A percentile compares a stretch with the other conserved stretches of the same genome.
Conservation (phyloP, 2,888 invertebrate genomes). For the Venusia cambrica region DNA sequence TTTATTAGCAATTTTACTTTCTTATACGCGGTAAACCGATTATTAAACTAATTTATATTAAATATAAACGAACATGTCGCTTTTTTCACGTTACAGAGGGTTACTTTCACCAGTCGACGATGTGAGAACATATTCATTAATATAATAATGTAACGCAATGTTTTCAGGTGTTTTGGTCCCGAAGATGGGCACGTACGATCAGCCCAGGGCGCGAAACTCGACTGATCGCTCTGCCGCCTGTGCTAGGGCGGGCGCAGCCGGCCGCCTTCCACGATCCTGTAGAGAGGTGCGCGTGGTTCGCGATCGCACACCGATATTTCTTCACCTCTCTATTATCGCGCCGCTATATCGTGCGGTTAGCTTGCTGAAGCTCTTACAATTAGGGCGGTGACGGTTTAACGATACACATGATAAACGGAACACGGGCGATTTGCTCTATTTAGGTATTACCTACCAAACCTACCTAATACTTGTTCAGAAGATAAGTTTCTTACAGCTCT, state of each 20-base stretch:
- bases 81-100: slow-evolving; percentile 18
- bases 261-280: slow-evolving; percentile 12
- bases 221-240: slow-evolving; percentile 27
- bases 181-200: slow-evolving; percentile 17
- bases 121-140: slow-evolving; percentile 17
- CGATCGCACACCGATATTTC: slow-evolving; percentile 3
- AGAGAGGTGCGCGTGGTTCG: slow-evolving; percentile 24
- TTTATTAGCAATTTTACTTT: slow-evolving; percentile 40
- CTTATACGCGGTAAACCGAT: slow-evolving; percentile 24
- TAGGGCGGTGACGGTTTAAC: neutral
- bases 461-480: too few relatives aligned
- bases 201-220: slow-evolving; percentile 24
- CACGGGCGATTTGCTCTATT: too few relatives aligned
- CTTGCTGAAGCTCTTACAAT: slow-evolving; percentile 1
- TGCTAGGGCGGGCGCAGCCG: slow-evolving; percentile 12
- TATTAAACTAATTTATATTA: slow-evolving; percentile 8
- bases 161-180: slow-evolving; percentile 9
- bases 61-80: slow-evolving; percentile 18
- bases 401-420: too few relatives aligned
- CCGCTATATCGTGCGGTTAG: slow-evolving; percentile 5
- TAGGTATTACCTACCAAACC: too few relatives aligned
- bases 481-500: too few relatives aligned
- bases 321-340: slow-evolving; percentile 4
- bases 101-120: slow-evolving; percentile 17
- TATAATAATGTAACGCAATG: slow-evolving; percentile 26